Base-by-base conservation (phyloP, 2,888 invertebrate species). In the Ophioninae sp. region DNA sequence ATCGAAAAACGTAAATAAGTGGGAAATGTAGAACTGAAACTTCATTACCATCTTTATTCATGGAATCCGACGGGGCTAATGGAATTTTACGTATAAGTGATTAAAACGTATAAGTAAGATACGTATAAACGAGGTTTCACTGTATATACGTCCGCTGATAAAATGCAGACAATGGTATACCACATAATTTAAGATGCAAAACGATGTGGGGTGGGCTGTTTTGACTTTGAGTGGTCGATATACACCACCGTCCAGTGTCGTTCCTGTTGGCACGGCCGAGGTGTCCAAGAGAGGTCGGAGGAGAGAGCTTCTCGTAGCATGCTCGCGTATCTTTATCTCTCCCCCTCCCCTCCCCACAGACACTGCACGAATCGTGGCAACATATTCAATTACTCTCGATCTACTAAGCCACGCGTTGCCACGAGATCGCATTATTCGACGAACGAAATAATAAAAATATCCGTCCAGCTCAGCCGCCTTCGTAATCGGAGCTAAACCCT, bases 401-500 rank as follows among this genome's bases (percentile, higher is more conserved):
- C 6, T 23, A 61, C 61, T 7, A 61, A 61, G 61, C 10, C 10
- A 59, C 59, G 23, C 10, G 2, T 23, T 3, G 23, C 10, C 23
- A n/a, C 6, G 13, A 17, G 17, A 68, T 30, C 44, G 69, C 59
- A 56, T 41, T 76, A 65, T 67, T 56, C 30, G 72, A 61, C 13
- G 7, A 23, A 72, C 21, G n/a, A 57, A 69, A 68, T 64, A 61
- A 67, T 7, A 37, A 74, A 39, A 82, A 78, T 62, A 23, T 79
- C 41, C 39, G 39, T 37, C n/a, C 44, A 41, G 23, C 50, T 20
- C 13, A 64, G 64, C 20, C 62, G 82, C 75, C 70, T 64, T 39
- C 37, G 82, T 79, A 82, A 82, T 82, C 79, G 79, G 79, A 82
- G 79, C 64, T 37, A 67, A 39, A 65, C 69, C 59, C 69, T 82